phyloP scores from a whole-genome alignment of 2,797 vertebrate genomes.

The Lagodon rhomboides region DNA sequence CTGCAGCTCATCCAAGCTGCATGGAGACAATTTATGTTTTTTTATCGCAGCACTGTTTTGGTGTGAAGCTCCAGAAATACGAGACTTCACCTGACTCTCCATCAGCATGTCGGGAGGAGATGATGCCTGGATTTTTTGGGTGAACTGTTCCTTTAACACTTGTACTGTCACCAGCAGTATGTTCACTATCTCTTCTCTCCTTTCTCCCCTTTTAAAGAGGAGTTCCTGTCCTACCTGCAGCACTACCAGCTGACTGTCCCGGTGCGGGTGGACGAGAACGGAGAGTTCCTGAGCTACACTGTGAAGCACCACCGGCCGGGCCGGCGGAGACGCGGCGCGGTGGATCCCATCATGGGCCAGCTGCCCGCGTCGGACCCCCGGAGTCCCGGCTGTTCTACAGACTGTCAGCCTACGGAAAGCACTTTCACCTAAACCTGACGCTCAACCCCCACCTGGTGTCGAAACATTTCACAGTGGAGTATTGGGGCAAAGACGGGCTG shows the following conservation, averaged over 20 bases:
- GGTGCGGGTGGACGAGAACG: conserved; percentile 94
- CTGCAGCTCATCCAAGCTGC: too few species aligned
- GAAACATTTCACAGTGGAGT: conserved; percentile 97
- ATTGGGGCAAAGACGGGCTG: conserved; percentile 94
- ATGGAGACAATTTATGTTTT: too few species aligned
- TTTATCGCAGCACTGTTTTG: too few species aligned
- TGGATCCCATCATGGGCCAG: conserved; percentile 53
- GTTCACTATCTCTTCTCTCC: conserved; percentile 2
- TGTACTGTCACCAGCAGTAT: neutral
- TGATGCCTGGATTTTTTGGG: too few species aligned
- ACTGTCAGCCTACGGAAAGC: conserved; percentile 98
- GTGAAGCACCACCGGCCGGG: conserved; percentile 95
- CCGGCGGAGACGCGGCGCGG: conserved; percentile 90
- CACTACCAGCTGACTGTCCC: conserved; percentile 98
- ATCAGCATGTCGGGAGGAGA: too few species aligned
- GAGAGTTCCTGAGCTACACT: conserved; percentile 98
- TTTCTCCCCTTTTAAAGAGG: conserved; percentile 85
- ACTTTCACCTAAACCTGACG: conserved; percentile 98
- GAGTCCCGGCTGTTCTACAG: conserved; percentile 95
- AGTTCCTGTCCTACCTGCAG: conserved; percentile 99
- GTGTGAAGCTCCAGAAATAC: too few species aligned
- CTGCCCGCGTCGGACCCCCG: conserved; percentile 78
- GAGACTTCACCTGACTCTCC: too few species aligned
- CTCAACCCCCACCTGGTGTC: conserved; percentile 96
- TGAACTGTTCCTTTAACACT: too few species aligned